Conservation (phyloP, 2,113 vertebrate genomes). For the Hippocampus zosterae region DNA sequence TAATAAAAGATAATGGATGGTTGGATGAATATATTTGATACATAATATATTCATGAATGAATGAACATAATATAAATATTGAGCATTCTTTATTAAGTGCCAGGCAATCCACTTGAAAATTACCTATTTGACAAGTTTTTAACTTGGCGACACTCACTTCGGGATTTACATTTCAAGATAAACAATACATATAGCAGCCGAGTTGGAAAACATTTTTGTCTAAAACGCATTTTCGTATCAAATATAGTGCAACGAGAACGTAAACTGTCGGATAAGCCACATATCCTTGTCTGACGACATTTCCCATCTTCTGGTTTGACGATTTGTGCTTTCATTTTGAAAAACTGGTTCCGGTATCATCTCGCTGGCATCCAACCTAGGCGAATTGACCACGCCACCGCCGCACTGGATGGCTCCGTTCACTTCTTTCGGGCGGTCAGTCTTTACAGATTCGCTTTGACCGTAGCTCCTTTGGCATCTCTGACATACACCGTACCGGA, state of each 20-base stretch:
- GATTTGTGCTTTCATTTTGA: background rate
- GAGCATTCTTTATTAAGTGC: background rate
- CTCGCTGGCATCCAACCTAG: background rate
- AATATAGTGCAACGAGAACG: background rate
- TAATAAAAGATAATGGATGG: background rate
- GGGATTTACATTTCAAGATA: background rate
- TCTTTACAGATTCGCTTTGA: background rate
- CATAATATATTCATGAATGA: too few relatives aligned
- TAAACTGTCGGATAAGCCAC: too few relatives aligned
- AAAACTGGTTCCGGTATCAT: background rate
- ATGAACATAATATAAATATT: too few relatives aligned
- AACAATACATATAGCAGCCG: background rate
- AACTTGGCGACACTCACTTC: background rate
- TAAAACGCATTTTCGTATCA: background rate
- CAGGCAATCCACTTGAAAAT: background rate
- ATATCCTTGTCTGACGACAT: background rate
- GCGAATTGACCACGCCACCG: background rate
- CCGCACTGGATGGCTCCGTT: background rate
- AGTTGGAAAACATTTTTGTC: background rate
- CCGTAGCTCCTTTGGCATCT: background rate
- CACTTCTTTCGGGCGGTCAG: background rate
- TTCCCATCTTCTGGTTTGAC: background rate
- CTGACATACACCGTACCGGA: background rate
- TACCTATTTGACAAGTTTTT: background rate
- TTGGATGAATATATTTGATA: too few relatives aligned